These are phyloP conservation scores for Dichetophora obliterata DNA, from an alignment of 2,888 invertebrate species.

Conservation along the genomic window DNA sequence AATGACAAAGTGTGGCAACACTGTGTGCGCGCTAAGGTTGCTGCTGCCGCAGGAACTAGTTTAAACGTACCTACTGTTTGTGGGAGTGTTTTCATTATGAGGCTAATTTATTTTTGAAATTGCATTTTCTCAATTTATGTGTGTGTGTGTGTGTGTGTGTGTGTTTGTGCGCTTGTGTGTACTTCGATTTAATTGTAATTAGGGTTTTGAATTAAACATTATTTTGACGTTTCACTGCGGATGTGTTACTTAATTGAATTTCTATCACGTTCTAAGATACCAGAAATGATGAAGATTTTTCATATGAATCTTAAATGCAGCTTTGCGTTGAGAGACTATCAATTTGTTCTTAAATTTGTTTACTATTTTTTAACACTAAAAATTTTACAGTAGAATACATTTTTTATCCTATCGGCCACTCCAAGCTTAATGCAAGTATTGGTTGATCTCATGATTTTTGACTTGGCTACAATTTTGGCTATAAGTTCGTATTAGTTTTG, in stretches of 20 bases:
- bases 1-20: constrained; percentile 28
- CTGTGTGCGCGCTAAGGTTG: constrained; percentile 4
- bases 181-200: constrained; percentile 11
- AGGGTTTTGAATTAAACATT: background rate
- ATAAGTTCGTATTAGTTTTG: no score
- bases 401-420: no score
- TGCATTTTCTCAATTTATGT: constrained; percentile 7
- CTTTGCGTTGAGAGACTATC: background rate
- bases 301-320: background rate
- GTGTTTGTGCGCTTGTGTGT: background rate
- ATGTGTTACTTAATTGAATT: constrained; percentile 17
- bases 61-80: background rate
- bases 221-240: background rate
- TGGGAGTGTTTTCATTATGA: constrained; percentile 13
- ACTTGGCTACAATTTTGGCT: no score
- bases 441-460: no score
- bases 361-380: background rate
- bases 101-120: constrained; percentile 30
- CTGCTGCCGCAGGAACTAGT: background rate
- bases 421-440: no score
- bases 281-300: background rate
- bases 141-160: background rate
- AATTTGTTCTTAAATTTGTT: background rate
- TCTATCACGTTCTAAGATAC: background rate
- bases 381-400: no score